Conservation (phyloP, 1,140 invertebrate genomes). For the Drosophila jambulina region DNA sequence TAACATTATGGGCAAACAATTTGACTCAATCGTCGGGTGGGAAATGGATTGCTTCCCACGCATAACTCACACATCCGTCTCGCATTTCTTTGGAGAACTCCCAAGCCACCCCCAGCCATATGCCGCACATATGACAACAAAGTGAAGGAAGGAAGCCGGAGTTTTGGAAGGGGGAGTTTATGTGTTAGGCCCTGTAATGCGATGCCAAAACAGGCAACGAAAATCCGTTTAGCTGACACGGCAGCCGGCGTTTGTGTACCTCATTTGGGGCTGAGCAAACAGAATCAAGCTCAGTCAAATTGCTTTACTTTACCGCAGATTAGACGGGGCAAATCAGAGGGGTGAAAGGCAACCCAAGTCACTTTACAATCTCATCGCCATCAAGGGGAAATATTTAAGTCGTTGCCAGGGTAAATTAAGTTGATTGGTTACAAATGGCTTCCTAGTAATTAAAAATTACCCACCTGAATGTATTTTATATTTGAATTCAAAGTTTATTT, state of each 20-base stretch:
- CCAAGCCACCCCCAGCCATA: neutral
- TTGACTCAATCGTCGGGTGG: conserved; percentile 65
- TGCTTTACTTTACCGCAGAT: conserved; percentile 42
- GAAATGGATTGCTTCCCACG: conserved; percentile 59
- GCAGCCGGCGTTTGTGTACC: conserved; percentile 20
- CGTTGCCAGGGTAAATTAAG: conserved; percentile 7
- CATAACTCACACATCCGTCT: conserved; percentile 73
- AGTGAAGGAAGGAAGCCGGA: conserved; percentile 10
- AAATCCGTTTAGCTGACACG: conserved; percentile 46
- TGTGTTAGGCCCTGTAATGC: conserved; percentile 38
- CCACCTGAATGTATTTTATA: conserved; percentile 15
- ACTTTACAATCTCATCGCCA: conserved; percentile 14
- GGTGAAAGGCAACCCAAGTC: conserved; percentile 2
- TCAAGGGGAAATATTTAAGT: conserved; percentile 3
- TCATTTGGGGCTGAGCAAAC: conserved; percentile 37
- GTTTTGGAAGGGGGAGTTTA: conserved; percentile 16
- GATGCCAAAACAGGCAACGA: conserved; percentile 32
- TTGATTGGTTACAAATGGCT: conserved; percentile 10
- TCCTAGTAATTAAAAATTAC: neutral
- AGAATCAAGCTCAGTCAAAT: conserved; percentile 36
- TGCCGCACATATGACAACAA: conserved; percentile 31
- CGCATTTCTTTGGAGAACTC: conserved; percentile 45
- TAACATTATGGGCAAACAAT: conserved; percentile 72
- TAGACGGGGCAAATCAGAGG: conserved; percentile 7
- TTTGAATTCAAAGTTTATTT: neutral